Conservation (phyloP, 2,888 invertebrate species). For the Brachypalpus laphriformis region DNA sequence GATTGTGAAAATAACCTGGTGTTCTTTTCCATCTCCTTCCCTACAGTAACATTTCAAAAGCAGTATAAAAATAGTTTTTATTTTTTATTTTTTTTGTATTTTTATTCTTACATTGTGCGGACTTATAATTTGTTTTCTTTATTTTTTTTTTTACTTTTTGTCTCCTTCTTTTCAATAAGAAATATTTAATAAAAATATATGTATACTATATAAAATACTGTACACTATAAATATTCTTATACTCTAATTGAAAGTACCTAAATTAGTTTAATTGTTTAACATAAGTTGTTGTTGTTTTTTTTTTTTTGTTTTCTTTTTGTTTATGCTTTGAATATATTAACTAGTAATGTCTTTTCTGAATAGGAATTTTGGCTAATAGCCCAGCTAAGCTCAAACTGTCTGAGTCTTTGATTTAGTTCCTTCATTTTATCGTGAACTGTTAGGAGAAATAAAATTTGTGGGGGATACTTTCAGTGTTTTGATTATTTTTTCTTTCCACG, state of each 20-base stretch:
- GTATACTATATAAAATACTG: constrained; percentile 75
- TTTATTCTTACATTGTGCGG: constrained; percentile 65
- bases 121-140: constrained; percentile 38
- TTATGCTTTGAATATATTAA: constrained; percentile 71
- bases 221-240: constrained; percentile 75
- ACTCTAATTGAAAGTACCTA: constrained; percentile 53
- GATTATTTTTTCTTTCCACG: constrained; percentile 22
- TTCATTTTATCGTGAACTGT: constrained; percentile 10
- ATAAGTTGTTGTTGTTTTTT: constrained; percentile 19
- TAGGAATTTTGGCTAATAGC: constrained; percentile 76
- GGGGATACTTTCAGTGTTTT: background rate
- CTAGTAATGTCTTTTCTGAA: constrained; percentile 76
- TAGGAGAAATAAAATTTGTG: constrained; percentile 22
- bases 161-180: constrained; percentile 38
- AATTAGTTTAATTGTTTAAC: constrained; percentile 43
- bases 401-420: constrained; percentile 53
- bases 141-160: background rate
- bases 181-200: constrained; percentile 68
- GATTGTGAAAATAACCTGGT: constrained; percentile 9
- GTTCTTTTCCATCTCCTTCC: constrained; percentile 17
- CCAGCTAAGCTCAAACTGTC: constrained; percentile 76
- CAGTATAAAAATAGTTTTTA: constrained; percentile 60
- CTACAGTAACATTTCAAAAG: constrained; percentile 61
- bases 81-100: constrained; percentile 30
- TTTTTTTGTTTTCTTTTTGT: constrained; percentile 30